phyloP scores from a whole-genome alignment of 2,888 invertebrate genomes.

The Lissocephala sabroskyi region DNA sequence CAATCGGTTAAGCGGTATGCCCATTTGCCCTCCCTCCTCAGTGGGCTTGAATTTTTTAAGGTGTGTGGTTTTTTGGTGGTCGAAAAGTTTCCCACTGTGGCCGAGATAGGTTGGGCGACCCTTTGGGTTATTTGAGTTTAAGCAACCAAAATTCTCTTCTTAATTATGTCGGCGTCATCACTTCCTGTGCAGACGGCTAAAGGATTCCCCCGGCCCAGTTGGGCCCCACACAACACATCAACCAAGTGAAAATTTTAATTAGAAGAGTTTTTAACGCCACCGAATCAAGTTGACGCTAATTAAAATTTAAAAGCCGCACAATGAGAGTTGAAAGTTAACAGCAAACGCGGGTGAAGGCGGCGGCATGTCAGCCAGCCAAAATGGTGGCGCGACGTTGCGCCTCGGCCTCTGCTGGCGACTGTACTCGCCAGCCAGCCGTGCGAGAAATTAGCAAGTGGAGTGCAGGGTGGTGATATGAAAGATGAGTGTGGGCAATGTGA shows the following conservation, averaged over 20 bases:
- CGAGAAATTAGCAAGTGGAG: no score
- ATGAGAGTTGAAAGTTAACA: conserved; percentile 60
- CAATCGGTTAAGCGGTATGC: no score
- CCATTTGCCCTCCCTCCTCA: no score
- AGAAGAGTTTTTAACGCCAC: conserved; percentile 32
- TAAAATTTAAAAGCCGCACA: conserved; percentile 65
- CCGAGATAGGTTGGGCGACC: neutral
- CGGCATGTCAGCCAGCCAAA: no score
- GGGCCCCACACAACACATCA: neutral
- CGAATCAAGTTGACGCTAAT: conserved; percentile 49
- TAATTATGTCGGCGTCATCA: conserved; percentile 28
- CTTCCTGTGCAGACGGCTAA: conserved; percentile 11
- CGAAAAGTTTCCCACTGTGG: neutral
- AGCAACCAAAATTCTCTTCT: conserved; percentile 7
- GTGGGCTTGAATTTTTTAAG: no score
- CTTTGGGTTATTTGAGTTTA: no score
- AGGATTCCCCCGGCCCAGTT: neutral
- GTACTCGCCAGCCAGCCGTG: conserved; percentile 12
- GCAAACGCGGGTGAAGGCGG: no score
- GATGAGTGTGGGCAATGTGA: neutral
- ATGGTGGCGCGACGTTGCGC: no score
- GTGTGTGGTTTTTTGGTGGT: no score
- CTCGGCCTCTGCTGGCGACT: neutral
- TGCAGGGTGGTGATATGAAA: no score
- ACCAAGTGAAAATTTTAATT: conserved; percentile 44